Evolutionary conservation across 2,797 vertebrate genomes (phyloP).

Genomic region (Enteromius afrohamiltoni): DNA sequence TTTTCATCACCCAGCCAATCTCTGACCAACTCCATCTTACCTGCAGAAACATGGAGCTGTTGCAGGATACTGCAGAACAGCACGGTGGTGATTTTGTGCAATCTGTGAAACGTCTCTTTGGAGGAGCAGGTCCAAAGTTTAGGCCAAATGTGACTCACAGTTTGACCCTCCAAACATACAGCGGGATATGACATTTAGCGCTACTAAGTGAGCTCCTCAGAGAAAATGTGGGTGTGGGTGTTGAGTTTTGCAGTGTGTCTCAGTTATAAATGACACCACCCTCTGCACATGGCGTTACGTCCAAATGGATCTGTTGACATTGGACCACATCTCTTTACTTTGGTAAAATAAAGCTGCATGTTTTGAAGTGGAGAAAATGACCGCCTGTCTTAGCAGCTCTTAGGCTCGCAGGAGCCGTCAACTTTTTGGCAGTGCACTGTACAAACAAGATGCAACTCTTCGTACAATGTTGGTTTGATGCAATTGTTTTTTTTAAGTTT

Average conservation of each 20-base stretch:
- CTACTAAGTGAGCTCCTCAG: slow-evolving; percentile 8
- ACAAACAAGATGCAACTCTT: neutral
- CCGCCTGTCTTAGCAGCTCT: neutral
- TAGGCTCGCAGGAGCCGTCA: neutral
- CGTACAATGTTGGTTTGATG: neutral
- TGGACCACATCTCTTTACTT: slow-evolving; percentile 3
- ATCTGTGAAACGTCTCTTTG: slow-evolving; percentile 4
- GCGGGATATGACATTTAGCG: slow-evolving; percentile 27
- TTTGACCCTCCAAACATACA: slow-evolving; percentile 3
- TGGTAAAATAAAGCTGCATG: neutral
- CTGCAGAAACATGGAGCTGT: neutral
- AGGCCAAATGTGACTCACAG: slow-evolving; percentile 49
- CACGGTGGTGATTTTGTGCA: slow-evolving; percentile 12
- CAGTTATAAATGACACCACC: slow-evolving; percentile 48
- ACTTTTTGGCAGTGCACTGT: neutral
- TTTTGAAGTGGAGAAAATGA: neutral
- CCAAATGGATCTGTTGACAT: neutral
- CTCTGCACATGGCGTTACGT: neutral
- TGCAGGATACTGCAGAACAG: too few relatives aligned
- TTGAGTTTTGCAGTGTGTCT: slow-evolving; percentile 28
- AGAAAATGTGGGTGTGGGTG: slow-evolving; percentile 44
- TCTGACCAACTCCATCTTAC: neutral
- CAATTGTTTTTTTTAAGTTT: neutral
- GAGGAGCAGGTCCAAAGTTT: slow-evolving; percentile 13
- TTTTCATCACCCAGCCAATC: too few relatives aligned